Evolutionary conservation across 2,888 invertebrate genomes (phyloP).

Genomic region (Eumerus sabulonum): DNA sequence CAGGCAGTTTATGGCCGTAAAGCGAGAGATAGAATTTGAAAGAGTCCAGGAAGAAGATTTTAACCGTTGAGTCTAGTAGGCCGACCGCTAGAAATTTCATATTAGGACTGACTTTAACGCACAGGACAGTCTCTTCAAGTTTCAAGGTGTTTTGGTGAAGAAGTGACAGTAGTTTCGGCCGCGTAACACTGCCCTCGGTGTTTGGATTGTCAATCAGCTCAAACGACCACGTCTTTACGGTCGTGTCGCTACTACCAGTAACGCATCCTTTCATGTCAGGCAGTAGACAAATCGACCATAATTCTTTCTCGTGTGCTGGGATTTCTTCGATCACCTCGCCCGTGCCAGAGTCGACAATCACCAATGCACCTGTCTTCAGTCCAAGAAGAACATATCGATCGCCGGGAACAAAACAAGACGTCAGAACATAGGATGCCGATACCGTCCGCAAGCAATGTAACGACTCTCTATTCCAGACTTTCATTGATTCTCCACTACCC

Average conservation of each 20-base stretch:
- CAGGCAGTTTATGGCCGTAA: slow-evolving; percentile 97
- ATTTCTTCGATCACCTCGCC: slow-evolving; percentile 90
- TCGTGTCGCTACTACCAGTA: slow-evolving; percentile 93
- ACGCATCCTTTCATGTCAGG: slow-evolving; percentile 92
- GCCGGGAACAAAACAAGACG: slow-evolving; percentile 88
- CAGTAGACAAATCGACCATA: slow-evolving; percentile 88
- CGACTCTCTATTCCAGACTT: slow-evolving; percentile 92
- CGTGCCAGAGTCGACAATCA: slow-evolving; percentile 91
- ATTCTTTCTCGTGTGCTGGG: slow-evolving; percentile 89
- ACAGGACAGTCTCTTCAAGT: slow-evolving; percentile 92
- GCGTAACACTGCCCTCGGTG: slow-evolving; percentile 81
- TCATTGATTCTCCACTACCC: slow-evolving; percentile 91
- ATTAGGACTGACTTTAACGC: slow-evolving; percentile 90
- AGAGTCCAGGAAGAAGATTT: slow-evolving; percentile 95
- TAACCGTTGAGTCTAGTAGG: slow-evolving; percentile 94
- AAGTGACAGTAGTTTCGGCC: slow-evolving; percentile 84
- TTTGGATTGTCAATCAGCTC: slow-evolving; percentile 87
- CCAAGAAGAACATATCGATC: slow-evolving; percentile 95
- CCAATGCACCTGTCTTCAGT: slow-evolving; percentile 88
- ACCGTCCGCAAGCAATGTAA: slow-evolving; percentile 87
- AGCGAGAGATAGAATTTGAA: slow-evolving; percentile 97
- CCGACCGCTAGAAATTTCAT: slow-evolving; percentile 93
- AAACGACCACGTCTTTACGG: slow-evolving; percentile 96
- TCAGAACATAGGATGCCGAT: slow-evolving; percentile 83
- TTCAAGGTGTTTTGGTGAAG: slow-evolving; percentile 90